Percentiles rank a stretch among this genome's conserved stretches.
phyloP scores from a whole-genome alignment of 2,888 invertebrate genomes.

The Macrostomum cliftonense region DNA sequence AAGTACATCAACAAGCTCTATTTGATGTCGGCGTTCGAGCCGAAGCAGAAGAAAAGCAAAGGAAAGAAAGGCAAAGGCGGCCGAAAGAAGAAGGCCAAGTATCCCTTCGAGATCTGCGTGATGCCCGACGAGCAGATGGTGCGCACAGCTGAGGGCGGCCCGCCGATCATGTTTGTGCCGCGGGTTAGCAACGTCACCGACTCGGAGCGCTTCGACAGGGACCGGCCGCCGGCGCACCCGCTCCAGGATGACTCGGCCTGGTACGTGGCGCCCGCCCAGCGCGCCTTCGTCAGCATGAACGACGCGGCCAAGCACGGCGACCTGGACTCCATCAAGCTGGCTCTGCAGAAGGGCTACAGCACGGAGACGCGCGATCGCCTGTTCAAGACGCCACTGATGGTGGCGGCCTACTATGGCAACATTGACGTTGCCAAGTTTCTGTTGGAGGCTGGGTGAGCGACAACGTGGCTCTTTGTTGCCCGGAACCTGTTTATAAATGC shows the following conservation, averaged over 20 bases:
- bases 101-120: slow-evolving; percentile 33
- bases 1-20: slow-evolving; percentile 36
- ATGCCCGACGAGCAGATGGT: slow-evolving; percentile 22
- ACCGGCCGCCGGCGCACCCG: slow-evolving; percentile 31
- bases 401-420: slow-evolving; percentile 27
- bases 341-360: slow-evolving; percentile 23
- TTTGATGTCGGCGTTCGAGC: slow-evolving; percentile 32
- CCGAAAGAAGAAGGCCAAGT: slow-evolving; percentile 29
- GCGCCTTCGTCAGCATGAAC: slow-evolving; percentile 29
- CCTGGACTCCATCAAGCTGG: slow-evolving; percentile 28
- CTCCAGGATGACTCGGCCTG: slow-evolving; percentile 35
- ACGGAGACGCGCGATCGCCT: slow-evolving; percentile 34
- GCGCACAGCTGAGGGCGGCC: slow-evolving; percentile 29
- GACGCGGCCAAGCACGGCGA: slow-evolving; percentile 33
- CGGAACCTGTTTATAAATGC: no score
- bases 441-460: slow-evolving; percentile 30
- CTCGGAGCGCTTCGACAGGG: slow-evolving; percentile 25
- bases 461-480: no score
- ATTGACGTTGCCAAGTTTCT: slow-evolving; percentile 29
- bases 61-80: slow-evolving; percentile 17
- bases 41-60: slow-evolving; percentile 35
- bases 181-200: slow-evolving; percentile 33
- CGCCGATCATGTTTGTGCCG: slow-evolving; percentile 29
- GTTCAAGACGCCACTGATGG: slow-evolving; percentile 38
- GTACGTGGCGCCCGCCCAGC: slow-evolving; percentile 26